Conservation (phyloP, 1,140 invertebrate species). For the Brachionus manjavacas region DNA sequence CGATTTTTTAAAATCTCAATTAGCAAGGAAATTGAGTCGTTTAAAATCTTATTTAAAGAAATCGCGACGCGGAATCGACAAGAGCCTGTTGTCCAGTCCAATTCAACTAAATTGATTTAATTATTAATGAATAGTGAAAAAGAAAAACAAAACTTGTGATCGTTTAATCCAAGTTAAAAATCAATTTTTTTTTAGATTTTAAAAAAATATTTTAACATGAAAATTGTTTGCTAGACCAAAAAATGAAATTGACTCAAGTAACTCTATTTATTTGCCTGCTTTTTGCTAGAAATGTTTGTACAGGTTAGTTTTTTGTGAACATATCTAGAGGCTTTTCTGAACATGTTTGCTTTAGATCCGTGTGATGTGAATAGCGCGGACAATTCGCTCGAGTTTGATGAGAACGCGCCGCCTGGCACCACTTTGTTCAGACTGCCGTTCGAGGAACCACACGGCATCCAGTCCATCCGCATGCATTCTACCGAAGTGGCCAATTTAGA, state of each 20-base stretch:
- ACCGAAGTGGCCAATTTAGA: not conserved
- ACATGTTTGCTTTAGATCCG: not conserved
- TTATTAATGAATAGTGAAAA: not conserved
- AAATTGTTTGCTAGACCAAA: slow-evolving; percentile 1
- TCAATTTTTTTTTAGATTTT: not conserved
- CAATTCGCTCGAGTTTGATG: slow-evolving; percentile 30
- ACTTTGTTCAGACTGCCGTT: slow-evolving; percentile 11
- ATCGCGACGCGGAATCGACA: not conserved
- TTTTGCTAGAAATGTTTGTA: not conserved
- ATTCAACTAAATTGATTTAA: slow-evolving; percentile 16
- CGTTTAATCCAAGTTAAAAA: not conserved
- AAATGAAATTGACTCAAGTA: not conserved
- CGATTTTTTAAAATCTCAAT: slow-evolving; percentile 22
- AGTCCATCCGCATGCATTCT: not conserved
- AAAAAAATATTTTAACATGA: not conserved
- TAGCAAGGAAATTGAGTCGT: not conserved
- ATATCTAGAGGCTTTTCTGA: not conserved
- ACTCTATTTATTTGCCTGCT: not conserved
- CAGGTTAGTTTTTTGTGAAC: not conserved
- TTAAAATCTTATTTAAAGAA: slow-evolving; percentile 1
- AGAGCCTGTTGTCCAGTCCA: not conserved
- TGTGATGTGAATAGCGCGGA: slow-evolving; percentile 11
- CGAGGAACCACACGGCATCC: not conserved
- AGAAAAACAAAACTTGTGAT: not conserved
- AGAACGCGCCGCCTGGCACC: not conserved